Evolutionary conservation across 64 coral and sea anemone species (phyloP).

Genomic region (Montipora sp.): DNA sequence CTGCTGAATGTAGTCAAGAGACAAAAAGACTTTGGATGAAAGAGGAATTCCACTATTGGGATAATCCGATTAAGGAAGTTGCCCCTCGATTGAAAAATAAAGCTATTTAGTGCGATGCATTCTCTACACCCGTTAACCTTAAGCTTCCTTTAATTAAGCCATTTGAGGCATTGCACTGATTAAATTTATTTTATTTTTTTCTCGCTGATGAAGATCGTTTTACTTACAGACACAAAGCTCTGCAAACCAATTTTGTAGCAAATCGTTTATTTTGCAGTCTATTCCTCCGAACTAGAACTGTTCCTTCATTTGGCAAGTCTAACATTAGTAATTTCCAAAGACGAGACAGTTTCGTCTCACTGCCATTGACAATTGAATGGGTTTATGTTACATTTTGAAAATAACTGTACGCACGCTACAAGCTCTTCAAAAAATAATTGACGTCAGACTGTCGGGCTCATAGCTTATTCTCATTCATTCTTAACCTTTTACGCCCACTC

Average conservation of each 20-base stretch:
- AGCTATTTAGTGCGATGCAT: not conserved
- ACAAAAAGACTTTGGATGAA: not conserved
- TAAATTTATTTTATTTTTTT: no score
- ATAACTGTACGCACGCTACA: not conserved
- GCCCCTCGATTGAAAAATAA: not conserved
- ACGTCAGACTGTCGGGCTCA: not conserved
- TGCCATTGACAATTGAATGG: no score
- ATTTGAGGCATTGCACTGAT: no score
- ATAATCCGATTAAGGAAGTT: not conserved
- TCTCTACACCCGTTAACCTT: not conserved
- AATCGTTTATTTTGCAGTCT: no score
- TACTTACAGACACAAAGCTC: no score
- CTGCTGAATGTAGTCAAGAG: no score
- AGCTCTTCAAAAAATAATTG: conserved; percentile 1
- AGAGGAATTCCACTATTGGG: not conserved
- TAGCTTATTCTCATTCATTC: not conserved
- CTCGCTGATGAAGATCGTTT: no score
- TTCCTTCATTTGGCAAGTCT: not conserved
- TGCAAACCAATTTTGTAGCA: no score
- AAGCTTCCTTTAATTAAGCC: no score
- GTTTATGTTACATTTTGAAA: not conserved
- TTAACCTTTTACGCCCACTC: conserved; percentile 29
- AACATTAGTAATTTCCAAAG: not conserved
- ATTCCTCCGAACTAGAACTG: not conserved
- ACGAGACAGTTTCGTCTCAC: not conserved